Percentiles rank a stretch among this genome's conserved stretches.
These are phyloP conservation scores for Dorcus parallelipipedus DNA, from an alignment of 2,888 invertebrate species.

Conservation along the genomic window DNA sequence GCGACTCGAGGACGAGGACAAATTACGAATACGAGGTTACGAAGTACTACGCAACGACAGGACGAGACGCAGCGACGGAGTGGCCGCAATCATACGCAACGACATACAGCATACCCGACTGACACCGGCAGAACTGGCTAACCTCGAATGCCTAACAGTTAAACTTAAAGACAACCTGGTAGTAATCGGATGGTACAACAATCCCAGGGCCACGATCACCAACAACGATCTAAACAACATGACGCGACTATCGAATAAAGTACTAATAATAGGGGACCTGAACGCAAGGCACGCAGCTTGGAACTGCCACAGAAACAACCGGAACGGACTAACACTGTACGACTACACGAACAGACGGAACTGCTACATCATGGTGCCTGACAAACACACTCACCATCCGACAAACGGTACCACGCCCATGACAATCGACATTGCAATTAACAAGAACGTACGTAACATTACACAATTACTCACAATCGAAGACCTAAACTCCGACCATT, in stretches of 20 bases:
- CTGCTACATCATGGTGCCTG: neutral
- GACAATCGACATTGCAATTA: conserved; percentile 10
- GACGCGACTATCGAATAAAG: neutral
- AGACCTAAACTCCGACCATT: neutral
- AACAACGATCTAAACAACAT: neutral
- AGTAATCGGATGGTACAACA: conserved; percentile 12
- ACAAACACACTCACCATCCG: conserved; percentile 11
- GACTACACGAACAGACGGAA: conserved; percentile 3
- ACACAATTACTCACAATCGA: too few species aligned
- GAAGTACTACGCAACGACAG: neutral
- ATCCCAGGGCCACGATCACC: conserved; percentile 3
- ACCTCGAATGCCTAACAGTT: conserved; percentile 13
- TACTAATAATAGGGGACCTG: conserved; percentile 14
- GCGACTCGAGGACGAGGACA: neutral
- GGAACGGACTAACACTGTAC: conserved; percentile 15
- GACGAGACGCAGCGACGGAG: neutral
- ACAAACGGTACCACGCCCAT: conserved; percentile 7
- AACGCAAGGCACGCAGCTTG: conserved; percentile 14
- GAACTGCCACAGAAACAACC: conserved; percentile 14
- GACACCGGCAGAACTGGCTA: neutral
- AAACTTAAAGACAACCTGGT: conserved; percentile 8
- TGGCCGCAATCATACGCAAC: neutral
- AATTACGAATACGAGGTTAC: neutral
- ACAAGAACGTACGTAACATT: conserved; percentile 4
- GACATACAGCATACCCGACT: neutral